These are phyloP conservation scores for Chiloscyllium punctatum DNA, from an alignment of 2,797 vertebrate genomes.

Conservation along the genomic window DNA sequence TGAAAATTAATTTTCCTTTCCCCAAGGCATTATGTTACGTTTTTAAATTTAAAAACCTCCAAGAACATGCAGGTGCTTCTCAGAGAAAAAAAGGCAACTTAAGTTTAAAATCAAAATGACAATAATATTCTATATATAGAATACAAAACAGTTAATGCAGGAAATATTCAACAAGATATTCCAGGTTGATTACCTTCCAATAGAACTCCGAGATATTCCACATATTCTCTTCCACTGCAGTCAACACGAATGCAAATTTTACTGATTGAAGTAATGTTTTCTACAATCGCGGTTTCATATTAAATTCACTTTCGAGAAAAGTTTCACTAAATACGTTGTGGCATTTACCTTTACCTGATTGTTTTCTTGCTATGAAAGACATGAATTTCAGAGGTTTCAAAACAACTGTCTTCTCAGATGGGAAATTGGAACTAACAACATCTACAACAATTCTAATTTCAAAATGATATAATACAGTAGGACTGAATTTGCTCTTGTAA, in stretches of 20 bases:
- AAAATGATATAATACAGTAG: background rate
- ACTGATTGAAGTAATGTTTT: background rate
- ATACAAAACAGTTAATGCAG: background rate
- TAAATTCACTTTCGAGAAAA: constrained; percentile 21
- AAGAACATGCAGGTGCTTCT: background rate
- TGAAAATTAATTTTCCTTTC: background rate
- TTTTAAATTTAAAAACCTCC: background rate
- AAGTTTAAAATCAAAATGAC: background rate
- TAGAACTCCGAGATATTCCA: background rate
- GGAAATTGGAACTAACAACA: background rate
- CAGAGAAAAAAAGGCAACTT: background rate
- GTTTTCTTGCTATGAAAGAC: too few relatives aligned
- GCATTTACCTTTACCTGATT: constrained; percentile 7
- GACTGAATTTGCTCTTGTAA: background rate
- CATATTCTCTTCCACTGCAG: background rate
- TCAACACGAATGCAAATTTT: background rate
- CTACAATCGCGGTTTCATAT: background rate
- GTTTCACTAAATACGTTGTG: background rate
- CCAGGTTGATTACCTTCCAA: background rate
- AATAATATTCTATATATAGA: too few relatives aligned
- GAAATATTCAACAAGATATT: background rate
- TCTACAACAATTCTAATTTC: constrained; percentile 11
- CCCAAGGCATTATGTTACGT: background rate
- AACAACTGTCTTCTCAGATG: background rate
- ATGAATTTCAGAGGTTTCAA: background rate